Evolutionary conservation across 2,113 vertebrate genomes (phyloP).

Genomic region (Alaudala cheleensis): DNA sequence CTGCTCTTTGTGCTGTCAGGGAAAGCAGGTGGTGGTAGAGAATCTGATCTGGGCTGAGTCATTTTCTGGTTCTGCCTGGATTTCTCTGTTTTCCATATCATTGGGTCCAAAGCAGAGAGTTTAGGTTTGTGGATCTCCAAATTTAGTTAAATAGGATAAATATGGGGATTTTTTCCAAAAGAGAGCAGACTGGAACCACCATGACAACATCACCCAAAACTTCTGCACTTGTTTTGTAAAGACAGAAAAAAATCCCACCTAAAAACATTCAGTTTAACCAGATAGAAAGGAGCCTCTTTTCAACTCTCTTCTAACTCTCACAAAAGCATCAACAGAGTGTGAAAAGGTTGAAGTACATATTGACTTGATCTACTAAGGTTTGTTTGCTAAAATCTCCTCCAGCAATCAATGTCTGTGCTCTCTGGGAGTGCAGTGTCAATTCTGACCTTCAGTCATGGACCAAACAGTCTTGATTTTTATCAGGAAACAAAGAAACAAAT

Average conservation of each 20-base stretch:
- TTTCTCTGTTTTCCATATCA: neutral
- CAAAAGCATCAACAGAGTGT: neutral
- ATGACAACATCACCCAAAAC: fast-evolving
- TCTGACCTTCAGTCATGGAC: constrained; percentile 31
- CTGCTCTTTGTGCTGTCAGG: neutral
- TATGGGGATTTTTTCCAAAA: fast-evolving
- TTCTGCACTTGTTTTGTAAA: neutral
- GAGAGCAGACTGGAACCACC: neutral
- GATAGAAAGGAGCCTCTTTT: neutral
- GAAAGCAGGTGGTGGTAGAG: neutral
- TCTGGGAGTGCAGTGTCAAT: constrained; percentile 22
- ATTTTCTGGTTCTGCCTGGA: neutral
- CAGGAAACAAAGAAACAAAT: neutral
- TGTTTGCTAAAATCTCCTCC: constrained; percentile 17
- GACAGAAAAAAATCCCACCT: neutral
- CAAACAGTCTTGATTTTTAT: neutral
- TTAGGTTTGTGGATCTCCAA: neutral
- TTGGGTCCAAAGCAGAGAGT: neutral
- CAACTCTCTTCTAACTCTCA: neutral
- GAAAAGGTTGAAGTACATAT: constrained; percentile 34
- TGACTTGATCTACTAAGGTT: constrained; percentile 7
- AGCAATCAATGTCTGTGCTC: constrained; percentile 32
- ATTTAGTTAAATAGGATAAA: neutral
- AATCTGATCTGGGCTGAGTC: neutral
- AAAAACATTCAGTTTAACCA: neutral